A percentile compares a stretch with the other conserved stretches of the same genome.
phyloP scores from a whole-genome alignment of 2,113 vertebrate genomes.

The Grammomys surdaster region DNA sequence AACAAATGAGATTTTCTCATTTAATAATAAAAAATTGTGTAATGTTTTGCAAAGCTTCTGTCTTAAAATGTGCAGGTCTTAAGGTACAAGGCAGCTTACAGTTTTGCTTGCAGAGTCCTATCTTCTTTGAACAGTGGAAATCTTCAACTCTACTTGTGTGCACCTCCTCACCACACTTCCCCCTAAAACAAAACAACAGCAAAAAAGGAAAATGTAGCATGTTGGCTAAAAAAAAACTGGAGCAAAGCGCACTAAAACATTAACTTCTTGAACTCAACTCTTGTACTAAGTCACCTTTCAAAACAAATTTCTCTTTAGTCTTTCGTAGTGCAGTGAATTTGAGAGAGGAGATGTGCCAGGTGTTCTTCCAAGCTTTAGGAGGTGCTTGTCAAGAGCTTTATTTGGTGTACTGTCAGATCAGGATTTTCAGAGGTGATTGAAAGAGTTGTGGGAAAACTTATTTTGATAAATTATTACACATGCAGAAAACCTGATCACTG shows the following conservation, averaged over 20 bases:
- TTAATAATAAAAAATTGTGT: slow-evolving; percentile 88
- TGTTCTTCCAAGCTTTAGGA: slow-evolving; percentile 77
- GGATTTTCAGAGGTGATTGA: slow-evolving; percentile 78
- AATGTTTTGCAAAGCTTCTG: slow-evolving; percentile 88
- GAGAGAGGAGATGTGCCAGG: slow-evolving; percentile 68
- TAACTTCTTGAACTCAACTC: slow-evolving; percentile 77
- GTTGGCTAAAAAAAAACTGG: slow-evolving; percentile 80
- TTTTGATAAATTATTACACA: slow-evolving; percentile 84
- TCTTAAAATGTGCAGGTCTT: slow-evolving; percentile 84
- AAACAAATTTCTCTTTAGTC: slow-evolving; percentile 80
- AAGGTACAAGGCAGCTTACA: slow-evolving; percentile 82
- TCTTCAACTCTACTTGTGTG: slow-evolving; percentile 71
- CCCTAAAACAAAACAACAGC: background rate
- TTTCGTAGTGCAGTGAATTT: slow-evolving; percentile 67
- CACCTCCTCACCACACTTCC: rapidly evolving
- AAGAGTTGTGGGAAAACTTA: slow-evolving; percentile 78
- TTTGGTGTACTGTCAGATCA: slow-evolving; percentile 39
- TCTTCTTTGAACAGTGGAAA: slow-evolving; percentile 80
- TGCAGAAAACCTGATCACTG: slow-evolving; percentile 82
- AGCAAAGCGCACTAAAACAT: slow-evolving; percentile 83
- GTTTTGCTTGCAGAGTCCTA: slow-evolving; percentile 80
- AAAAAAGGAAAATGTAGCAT: slow-evolving; percentile 78
- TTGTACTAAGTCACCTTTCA: slow-evolving; percentile 81
- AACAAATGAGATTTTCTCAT: slow-evolving; percentile 87
- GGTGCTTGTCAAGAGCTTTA: slow-evolving; percentile 80